Conservation (phyloP, 1,140 invertebrate species). For the Sinonovacula constricta region DNA sequence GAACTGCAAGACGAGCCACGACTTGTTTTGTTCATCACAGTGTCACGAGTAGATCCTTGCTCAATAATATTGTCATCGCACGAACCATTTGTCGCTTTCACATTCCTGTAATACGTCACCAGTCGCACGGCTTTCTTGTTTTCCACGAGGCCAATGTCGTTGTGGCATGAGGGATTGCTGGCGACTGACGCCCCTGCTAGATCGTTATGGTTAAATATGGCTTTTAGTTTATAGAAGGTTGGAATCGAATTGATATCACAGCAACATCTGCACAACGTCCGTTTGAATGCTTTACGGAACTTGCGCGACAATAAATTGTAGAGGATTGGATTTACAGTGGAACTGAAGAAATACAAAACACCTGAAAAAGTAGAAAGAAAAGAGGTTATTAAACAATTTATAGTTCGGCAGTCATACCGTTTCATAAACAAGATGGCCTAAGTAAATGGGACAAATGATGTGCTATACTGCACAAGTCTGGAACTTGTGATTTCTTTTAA, state of each 20-base stretch:
- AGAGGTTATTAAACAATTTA: too few species aligned
- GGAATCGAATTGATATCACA: slow-evolving; percentile 26
- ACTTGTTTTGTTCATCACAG: slow-evolving; percentile 34
- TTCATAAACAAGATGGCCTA: too few species aligned
- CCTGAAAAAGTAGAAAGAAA: too few species aligned
- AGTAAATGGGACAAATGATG: too few species aligned
- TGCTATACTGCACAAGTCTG: too few species aligned
- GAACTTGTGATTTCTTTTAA: too few species aligned
- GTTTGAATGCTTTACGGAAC: slow-evolving; percentile 81
- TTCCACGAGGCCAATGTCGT: neutral
- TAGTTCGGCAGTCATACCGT: too few species aligned
- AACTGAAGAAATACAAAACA: slow-evolving; percentile 82
- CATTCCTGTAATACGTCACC: slow-evolving; percentile 33
- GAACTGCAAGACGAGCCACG: slow-evolving; percentile 28
- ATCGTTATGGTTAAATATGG: slow-evolving; percentile 38
- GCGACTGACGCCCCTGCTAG: neutral
- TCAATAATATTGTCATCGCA: neutral
- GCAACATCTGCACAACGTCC: slow-evolving; percentile 62
- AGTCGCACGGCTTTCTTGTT: slow-evolving; percentile 19
- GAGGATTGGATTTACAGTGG: slow-evolving; percentile 83
- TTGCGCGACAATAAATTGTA: slow-evolving; percentile 83
- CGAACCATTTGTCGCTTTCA: slow-evolving; percentile 3
- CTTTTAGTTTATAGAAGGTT: slow-evolving; percentile 40
- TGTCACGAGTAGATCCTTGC: slow-evolving; percentile 24
- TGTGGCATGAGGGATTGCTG: neutral